Conservation (phyloP, 2,797 vertebrate genomes). For the Salarias fasciatus region DNA sequence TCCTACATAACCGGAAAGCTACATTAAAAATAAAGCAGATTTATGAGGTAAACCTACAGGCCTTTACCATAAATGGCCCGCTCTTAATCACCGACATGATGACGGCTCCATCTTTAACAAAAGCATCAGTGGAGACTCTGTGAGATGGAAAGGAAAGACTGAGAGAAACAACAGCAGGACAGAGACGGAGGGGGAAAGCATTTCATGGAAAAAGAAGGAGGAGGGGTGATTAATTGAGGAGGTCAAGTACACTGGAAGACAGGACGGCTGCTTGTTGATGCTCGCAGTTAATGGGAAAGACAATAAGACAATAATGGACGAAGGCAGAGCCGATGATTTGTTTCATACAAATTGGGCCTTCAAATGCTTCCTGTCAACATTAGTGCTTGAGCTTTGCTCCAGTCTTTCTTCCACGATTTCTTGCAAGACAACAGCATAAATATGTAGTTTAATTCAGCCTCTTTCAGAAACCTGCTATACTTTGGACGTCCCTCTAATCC, state of each 20-base stretch:
- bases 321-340: constrained; percentile 52
- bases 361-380: constrained; percentile 65
- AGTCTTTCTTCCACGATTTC: constrained; percentile 51
- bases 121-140: constrained; percentile 49
- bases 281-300: constrained; percentile 67
- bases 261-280: constrained; percentile 61
- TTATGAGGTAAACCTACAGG: constrained; percentile 38
- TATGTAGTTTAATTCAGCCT: constrained; percentile 23
- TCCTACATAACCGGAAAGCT: constrained; percentile 7
- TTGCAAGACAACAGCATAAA: constrained; percentile 16
- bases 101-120: constrained; percentile 41
- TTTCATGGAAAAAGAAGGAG: constrained; percentile 63
- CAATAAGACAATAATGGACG: constrained; percentile 71
- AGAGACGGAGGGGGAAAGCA: constrained; percentile 49
- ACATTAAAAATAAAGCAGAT: constrained; percentile 31
- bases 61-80: constrained; percentile 41
- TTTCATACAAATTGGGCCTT: constrained; percentile 42
- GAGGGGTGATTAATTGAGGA: constrained; percentile 64
- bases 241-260: constrained; percentile 68
- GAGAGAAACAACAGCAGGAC: constrained; percentile 16
- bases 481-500: constrained; percentile 32
- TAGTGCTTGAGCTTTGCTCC: constrained; percentile 30
- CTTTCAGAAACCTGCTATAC: constrained; percentile 36
- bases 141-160: constrained; percentile 53
- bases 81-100: constrained; percentile 21